Conservation (phyloP, 1,140 invertebrate species). For the Adoxophyes honmai region DNA sequence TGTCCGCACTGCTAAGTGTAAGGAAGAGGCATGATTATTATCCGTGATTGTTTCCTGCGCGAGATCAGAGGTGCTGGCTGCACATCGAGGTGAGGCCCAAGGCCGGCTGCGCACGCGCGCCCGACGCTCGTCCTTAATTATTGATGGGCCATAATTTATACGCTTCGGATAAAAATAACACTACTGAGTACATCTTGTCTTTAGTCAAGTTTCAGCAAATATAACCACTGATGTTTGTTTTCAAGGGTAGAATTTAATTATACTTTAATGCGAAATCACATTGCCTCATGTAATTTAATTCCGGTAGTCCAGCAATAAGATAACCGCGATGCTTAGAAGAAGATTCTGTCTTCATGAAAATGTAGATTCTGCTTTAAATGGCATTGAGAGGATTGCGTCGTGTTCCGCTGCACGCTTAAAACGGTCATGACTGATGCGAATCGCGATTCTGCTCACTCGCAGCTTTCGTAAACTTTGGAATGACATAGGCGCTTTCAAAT, state of each 20-base stretch:
- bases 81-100: constrained; percentile 12
- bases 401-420: constrained; percentile 31
- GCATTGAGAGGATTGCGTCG: constrained; percentile 26
- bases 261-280: too few species aligned
- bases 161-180: too few species aligned
- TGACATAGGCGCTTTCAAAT: too few species aligned
- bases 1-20: constrained; percentile 25
- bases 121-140: constrained; percentile 15
- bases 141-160: neutral
- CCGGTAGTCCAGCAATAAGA: neutral
- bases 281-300: too few species aligned
- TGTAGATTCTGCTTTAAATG: constrained; percentile 20
- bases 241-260: too few species aligned
- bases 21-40: constrained; percentile 26
- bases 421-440: constrained; percentile 32
- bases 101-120: constrained; percentile 19
- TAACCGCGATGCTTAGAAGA: constrained; percentile 6
- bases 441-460: constrained; percentile 14
- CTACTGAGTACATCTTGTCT: too few species aligned
- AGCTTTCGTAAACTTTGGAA: too few species aligned
- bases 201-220: too few species aligned
- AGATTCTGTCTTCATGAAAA: neutral
- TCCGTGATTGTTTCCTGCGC: constrained; percentile 28
- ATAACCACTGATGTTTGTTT: too few species aligned
- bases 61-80: neutral